Conservation (phyloP, 2,113 vertebrate genomes). For the Leucopternis melanops region DNA sequence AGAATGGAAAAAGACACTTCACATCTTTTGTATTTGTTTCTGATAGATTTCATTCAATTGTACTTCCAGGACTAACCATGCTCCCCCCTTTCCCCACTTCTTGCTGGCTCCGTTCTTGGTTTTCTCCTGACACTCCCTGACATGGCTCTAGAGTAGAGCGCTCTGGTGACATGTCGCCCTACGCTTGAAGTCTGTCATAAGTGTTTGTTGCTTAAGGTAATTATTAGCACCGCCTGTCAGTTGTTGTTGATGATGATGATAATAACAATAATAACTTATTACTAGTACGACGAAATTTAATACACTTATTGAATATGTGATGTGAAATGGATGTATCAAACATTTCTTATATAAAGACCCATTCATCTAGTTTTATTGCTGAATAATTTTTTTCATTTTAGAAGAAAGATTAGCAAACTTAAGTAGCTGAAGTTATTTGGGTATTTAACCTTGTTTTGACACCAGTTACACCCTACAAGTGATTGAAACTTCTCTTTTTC, state of each 20-base stretch:
- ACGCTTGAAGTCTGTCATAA: not conserved
- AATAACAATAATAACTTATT: not conserved
- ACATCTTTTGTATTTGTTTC: not conserved
- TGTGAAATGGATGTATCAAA: not conserved
- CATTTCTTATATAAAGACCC: not conserved
- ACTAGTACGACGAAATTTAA: not conserved
- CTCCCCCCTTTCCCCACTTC: not conserved
- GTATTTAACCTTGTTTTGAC: not conserved
- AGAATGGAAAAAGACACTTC: not conserved
- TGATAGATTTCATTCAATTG: not conserved
- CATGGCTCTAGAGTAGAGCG: not conserved
- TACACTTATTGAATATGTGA: not conserved
- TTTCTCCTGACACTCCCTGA: not conserved
- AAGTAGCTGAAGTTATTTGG: not conserved
- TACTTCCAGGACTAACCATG: not conserved
- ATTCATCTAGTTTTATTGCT: not conserved
- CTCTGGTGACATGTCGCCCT: accelerated
- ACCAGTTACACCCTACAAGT: not conserved
- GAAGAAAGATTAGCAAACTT: not conserved
- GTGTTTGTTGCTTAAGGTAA: not conserved
- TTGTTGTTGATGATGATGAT: not conserved
- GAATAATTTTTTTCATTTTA: not conserved
- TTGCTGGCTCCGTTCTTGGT: accelerated
- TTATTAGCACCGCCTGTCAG: not conserved
- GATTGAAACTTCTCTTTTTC: not conserved